Evolutionary conservation across 2,797 vertebrate species (phyloP), one percentile per base, ranked within the genome.

Genomic region (Enteromius unitaeniatus): DNA sequence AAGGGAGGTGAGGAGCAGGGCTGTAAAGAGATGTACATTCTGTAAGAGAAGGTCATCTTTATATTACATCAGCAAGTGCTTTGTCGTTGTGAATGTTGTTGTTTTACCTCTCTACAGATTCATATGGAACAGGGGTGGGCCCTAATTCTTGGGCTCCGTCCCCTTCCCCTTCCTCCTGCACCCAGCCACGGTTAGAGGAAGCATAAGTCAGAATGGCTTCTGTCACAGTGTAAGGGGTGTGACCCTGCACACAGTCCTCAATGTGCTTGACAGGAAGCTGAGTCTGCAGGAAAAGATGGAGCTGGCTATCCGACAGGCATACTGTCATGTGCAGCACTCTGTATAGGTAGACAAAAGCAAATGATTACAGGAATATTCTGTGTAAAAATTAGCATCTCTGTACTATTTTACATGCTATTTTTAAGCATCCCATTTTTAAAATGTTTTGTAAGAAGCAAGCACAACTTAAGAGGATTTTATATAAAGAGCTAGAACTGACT

Each of bases 251-350:
- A 0, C 97, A 99, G 60, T 96, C 96, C 93, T 95, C 94, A 51
- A 99, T 99, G 94, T 98, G 96, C 0, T 95, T 92, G 1, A 97
- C 90, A 0, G 97, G 95, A 85, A 99, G 96, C 92, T 99, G 97
- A 28, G 97, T 99, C 95, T 99, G 98, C 90, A 99, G 95, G 93
- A 99, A 99, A 82, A 99, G 97, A 93, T 99, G 98, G 69, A 99
- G 93, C 88, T 97, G 97, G 92, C 97, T 99, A 95, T 99, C 98
- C 0, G 98, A 99, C 90, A 99, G 95, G n/a, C 98, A 97, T 2
- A 99, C 96, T 0, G 97, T 97, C 78, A 95, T 97, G 95, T 98
- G 94, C 85, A 99, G 90, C 40, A 97, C 95, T 84, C 98, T 99
- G 92, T 0, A 42, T 17, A 14, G 34, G 74, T 70, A 60, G 79